These are phyloP conservation scores for Brachyalestes nurse DNA, from an alignment of 2,797 vertebrate genomes.

Conservation along the genomic window DNA sequence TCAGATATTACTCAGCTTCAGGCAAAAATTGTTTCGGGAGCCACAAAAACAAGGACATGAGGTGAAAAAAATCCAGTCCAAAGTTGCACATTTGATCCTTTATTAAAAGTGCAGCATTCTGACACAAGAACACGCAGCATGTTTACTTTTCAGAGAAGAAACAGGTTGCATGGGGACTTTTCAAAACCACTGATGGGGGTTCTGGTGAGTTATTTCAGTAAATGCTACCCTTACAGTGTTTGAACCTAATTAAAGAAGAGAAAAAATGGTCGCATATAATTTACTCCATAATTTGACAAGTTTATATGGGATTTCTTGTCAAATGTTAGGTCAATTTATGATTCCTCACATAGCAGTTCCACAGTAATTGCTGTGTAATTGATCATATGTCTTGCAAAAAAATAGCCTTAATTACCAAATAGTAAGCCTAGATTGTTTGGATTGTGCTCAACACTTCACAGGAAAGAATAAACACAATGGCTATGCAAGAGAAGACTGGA, in stretches of 20 bases:
- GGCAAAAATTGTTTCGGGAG: not conserved
- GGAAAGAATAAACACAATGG: too few relatives aligned
- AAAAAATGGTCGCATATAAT: too few relatives aligned
- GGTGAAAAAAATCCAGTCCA: too few relatives aligned
- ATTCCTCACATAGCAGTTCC: not conserved
- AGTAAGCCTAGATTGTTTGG: not conserved
- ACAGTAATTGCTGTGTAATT: not conserved
- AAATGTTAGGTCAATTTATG: too few relatives aligned
- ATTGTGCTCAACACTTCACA: not conserved
- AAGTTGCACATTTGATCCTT: not conserved
- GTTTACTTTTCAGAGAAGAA: not conserved
- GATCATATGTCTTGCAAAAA: not conserved
- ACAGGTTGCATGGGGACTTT: not conserved
- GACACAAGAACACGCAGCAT: not conserved
- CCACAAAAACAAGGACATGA: not conserved
- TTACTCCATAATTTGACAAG: too few relatives aligned
- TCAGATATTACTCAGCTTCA: not conserved
- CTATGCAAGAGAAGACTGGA: not conserved
- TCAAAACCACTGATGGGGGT: not conserved
- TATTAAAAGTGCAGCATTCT: not conserved
- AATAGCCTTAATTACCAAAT: not conserved
- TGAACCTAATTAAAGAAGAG: not conserved
- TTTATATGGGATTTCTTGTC: too few relatives aligned
- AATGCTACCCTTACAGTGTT: not conserved
- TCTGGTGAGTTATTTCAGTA: constrained; percentile 22